phyloP scores from a whole-genome alignment of 2,888 invertebrate species.

The Drosophila rellima region DNA sequence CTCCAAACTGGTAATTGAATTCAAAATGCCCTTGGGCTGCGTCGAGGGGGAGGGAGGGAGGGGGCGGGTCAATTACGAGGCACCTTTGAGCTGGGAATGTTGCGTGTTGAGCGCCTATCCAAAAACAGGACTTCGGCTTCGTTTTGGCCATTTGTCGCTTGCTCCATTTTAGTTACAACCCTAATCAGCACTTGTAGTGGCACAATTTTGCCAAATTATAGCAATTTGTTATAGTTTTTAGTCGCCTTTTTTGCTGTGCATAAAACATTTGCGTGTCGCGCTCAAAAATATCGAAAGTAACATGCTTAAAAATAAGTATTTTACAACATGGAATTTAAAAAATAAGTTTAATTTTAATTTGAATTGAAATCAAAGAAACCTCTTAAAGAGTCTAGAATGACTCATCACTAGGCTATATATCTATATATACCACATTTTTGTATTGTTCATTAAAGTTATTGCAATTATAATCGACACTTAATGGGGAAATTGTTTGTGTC shows the following conservation, averaged over 20 bases:
- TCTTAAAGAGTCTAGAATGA: neutral
- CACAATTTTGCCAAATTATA: constrained; percentile 65
- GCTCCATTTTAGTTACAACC: neutral
- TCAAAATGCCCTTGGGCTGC: constrained; percentile 58
- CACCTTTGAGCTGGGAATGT: constrained; percentile 33
- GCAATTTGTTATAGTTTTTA: constrained; percentile 61
- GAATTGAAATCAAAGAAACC: constrained; percentile 1
- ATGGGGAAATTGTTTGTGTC: constrained; percentile 4
- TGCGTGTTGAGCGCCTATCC: constrained; percentile 68
- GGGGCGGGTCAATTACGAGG: constrained; percentile 64
- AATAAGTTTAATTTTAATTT: too few species aligned
- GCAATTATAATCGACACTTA: constrained; percentile 3
- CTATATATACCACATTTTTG: constrained; percentile 1
- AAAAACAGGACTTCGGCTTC: constrained; percentile 10
- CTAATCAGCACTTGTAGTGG: constrained; percentile 16
- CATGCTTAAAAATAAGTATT: constrained; percentile 32
- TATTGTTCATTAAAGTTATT: constrained; percentile 6
- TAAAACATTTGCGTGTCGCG: constrained; percentile 18
- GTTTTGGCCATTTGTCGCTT: constrained; percentile 28
- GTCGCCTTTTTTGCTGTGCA: constrained; percentile 24
- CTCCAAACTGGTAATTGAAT: constrained; percentile 71
- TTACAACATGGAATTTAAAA: neutral
- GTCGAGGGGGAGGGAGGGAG: constrained; percentile 15
- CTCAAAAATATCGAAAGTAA: constrained; percentile 39
- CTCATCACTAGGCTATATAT: constrained; percentile 2